phyloP scores from a whole-genome alignment of 2,113 vertebrate genomes.

The Pteropus alecto region DNA sequence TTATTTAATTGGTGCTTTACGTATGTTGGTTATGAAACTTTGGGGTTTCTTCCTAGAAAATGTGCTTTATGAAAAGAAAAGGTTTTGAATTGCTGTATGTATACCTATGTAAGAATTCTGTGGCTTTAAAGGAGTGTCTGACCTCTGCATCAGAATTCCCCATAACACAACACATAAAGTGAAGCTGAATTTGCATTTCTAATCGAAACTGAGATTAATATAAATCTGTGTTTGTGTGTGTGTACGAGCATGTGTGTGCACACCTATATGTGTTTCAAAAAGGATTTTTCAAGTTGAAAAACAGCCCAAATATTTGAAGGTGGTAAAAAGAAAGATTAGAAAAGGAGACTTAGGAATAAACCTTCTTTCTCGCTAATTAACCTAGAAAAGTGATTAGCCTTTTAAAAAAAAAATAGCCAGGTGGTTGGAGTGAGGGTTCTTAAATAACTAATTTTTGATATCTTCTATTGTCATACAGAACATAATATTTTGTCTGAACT shows the following conservation, averaged over 20 bases:
- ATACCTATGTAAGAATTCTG: background rate
- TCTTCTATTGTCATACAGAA: background rate
- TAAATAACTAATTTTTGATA: background rate
- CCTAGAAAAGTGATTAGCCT: background rate
- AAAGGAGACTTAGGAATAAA: constrained; percentile 21
- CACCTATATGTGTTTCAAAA: background rate
- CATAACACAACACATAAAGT: background rate
- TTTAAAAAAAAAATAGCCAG: background rate
- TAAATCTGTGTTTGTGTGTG: background rate
- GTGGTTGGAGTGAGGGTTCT: background rate
- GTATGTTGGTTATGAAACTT: background rate
- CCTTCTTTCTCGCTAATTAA: background rate
- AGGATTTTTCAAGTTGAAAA: background rate
- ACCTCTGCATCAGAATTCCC: constrained; percentile 10
- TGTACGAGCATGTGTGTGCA: background rate
- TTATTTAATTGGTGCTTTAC: background rate
- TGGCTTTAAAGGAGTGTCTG: background rate
- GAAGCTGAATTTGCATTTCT: background rate
- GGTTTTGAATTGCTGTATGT: background rate
- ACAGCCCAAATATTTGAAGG: background rate
- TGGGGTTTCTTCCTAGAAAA: constrained; percentile 43
- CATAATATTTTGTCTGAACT: background rate
- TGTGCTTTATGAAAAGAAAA: background rate
- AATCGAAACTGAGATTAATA: background rate
- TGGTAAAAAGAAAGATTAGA: background rate